A percentile compares a stretch with the other conserved stretches of the same genome.
These are phyloP conservation scores for Drosophila aff. DNA, from an alignment of 1,140 invertebrate genomes.

Conservation along the genomic window DNA sequence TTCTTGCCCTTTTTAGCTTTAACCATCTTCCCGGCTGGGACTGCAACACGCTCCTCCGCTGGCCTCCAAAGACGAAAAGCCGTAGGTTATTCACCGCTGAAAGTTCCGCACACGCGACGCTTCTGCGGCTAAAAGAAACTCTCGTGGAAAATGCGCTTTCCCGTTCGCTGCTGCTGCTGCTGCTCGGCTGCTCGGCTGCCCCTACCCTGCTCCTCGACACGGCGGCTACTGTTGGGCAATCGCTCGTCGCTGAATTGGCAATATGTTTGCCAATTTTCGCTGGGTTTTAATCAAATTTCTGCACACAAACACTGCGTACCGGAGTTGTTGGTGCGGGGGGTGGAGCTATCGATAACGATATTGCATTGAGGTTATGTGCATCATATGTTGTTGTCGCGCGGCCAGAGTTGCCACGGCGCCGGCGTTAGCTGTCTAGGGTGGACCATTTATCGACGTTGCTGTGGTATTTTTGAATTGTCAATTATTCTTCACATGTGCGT, in stretches of 20 bases:
- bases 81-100: conserved; percentile 78
- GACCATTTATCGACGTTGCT: conserved; percentile 19
- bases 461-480: not conserved
- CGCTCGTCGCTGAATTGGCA: conserved; percentile 10
- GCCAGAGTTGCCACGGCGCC: conserved; percentile 26
- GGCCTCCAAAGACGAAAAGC: conserved; percentile 65
- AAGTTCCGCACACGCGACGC: conserved; percentile 72
- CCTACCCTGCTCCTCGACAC: conserved; percentile 11
- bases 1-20: conserved; percentile 85
- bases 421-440: conserved; percentile 11
- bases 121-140: conserved; percentile 35
- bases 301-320: conserved; percentile 32
- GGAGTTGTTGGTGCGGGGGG: conserved; percentile 21
- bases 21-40: conserved; percentile 84
- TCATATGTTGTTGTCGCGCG: conserved; percentile 23
- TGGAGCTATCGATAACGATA: conserved; percentile 23
- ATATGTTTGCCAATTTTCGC: conserved; percentile 28
- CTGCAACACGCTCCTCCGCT: conserved; percentile 83
- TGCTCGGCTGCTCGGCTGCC: not conserved
- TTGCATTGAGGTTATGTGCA: conserved; percentile 28
- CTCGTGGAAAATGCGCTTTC: conserved; percentile 20
- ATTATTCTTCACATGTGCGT: conserved; percentile 8
- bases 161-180: conserved; percentile 5
- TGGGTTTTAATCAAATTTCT: conserved; percentile 26
- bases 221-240: conserved; percentile 12